A percentile compares a stretch with the other conserved stretches of the same genome.
These are phyloP conservation scores for Scaptomyza montana DNA, from an alignment of 1,140 invertebrate species.

Conservation along the genomic window DNA sequence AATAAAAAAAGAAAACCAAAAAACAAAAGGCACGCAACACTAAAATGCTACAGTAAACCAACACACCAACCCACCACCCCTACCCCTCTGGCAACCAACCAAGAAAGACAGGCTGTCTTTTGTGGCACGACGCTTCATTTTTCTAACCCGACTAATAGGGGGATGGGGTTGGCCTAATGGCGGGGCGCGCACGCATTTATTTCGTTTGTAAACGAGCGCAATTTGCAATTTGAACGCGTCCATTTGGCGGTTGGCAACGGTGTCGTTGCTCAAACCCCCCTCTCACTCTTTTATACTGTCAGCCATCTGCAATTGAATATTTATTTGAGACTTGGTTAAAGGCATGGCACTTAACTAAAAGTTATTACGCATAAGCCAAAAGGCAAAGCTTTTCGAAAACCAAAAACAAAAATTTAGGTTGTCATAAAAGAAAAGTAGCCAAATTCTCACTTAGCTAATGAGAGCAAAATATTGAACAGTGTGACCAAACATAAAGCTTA, in stretches of 20 bases:
- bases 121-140: slow-evolving; percentile 75
- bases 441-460: slow-evolving; percentile 33
- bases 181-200: slow-evolving; percentile 63
- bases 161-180: slow-evolving; percentile 49
- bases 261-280: not conserved
- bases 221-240: slow-evolving; percentile 76
- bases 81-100: not conserved
- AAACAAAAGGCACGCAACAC: slow-evolving; percentile 62
- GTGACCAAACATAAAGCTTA: slow-evolving; percentile 5
- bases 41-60: slow-evolving; percentile 47
- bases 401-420: not conserved
- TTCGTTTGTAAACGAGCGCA: slow-evolving; percentile 74
- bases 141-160: slow-evolving; percentile 52
- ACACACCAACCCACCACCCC: not conserved
- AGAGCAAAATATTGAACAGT: slow-evolving; percentile 15
- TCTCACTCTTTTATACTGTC: not conserved
- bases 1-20: not conserved
- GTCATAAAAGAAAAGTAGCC: not conserved
- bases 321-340: slow-evolving; percentile 47
- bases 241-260: slow-evolving; percentile 37
- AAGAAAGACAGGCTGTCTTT: slow-evolving; percentile 59
- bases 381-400: slow-evolving; percentile 6
- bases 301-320: slow-evolving; percentile 73
- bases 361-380: slow-evolving; percentile 57
- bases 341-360: slow-evolving; percentile 64